Evolutionary conservation across 2,797 vertebrate genomes (phyloP), one percentile per base, ranked within the genome.

Genomic region (Cygnus olor): DNA sequence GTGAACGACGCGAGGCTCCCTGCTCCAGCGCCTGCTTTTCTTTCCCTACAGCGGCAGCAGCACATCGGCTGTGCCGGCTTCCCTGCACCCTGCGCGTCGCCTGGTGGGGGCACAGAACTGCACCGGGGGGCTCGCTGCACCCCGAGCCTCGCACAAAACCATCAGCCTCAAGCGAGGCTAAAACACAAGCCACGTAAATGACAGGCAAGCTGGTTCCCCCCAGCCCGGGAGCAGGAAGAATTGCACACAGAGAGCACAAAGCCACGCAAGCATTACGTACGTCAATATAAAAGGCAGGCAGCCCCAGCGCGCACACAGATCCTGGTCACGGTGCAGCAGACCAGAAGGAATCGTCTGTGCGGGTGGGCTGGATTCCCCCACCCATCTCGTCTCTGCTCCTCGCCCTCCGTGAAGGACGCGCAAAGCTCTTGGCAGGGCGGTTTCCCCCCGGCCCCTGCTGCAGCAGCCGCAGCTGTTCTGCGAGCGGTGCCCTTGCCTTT

Each of bases 1-100:
- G 15, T 2, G 5, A 79, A 66, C 3, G 76, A 24, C 1, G 13
- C 0, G 0, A 57, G 28, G 36, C 49, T 44, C 56, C 27, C 4
- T 3, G 68, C 51, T 80, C 54, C 58, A 69, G 42, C 0, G 1
- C 10, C 32, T 34, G 42, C 44, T 88, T 61, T 42, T 14, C 32
- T 51, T 49, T 27, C 44, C 60, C 16, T 49, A 32, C 16, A 30
- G 49, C 69, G 80, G 73, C 58, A 81, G 42, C 40, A 36, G 3
- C 15, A 36, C 27, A 11, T 58, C 66, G 65, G 30, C 45, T 44
- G 5, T 40, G 25, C 40, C 14, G 6, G 68, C 36, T 18, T 72
- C 30, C 22, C 38, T 32, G 34, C 34, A 45, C 5, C 34, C 34
- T 15, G 19, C 9, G 13, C 56, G 28, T 30, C 1, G 1, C 51